Percentiles rank a stretch among this genome's conserved stretches.
phyloP scores from a whole-genome alignment of 2,888 invertebrate genomes.

The Dolomedes plantarius region DNA sequence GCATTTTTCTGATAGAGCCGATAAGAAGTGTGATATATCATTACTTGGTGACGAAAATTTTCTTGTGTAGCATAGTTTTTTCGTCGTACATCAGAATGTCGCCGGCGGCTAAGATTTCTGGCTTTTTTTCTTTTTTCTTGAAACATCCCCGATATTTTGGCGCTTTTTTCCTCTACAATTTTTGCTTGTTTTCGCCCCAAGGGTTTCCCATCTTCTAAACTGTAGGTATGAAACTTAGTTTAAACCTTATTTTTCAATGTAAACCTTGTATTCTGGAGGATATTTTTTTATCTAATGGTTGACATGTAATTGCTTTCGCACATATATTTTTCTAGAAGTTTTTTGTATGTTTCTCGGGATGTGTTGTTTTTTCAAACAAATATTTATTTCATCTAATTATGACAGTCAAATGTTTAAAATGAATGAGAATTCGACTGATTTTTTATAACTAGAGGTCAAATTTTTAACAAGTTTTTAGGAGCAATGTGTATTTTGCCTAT shows the following conservation, averaged over 20 bases:
- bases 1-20: constrained; percentile 47
- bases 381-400: too few relatives aligned
- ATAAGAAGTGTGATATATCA: constrained; percentile 62
- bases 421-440: too few relatives aligned
- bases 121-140: constrained; percentile 2
- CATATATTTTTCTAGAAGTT: neutral
- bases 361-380: too few relatives aligned
- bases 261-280: constrained; percentile 9
- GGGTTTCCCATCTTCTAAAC: constrained; percentile 31
- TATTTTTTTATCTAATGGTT: constrained; percentile 35
- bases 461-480: too few relatives aligned
- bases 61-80: constrained; percentile 33
- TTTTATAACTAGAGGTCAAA: too few relatives aligned
- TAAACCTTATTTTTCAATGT: constrained; percentile 1
- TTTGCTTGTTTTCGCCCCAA: constrained; percentile 26
- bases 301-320: constrained; percentile 56
- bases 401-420: too few relatives aligned
- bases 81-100: constrained; percentile 59
- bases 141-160: constrained; percentile 39
- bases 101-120: constrained; percentile 39
- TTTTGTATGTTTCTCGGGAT: neutral
- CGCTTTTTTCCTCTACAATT: constrained; percentile 23
- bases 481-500: too few relatives aligned
- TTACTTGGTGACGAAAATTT: constrained; percentile 55
- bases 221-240: constrained; percentile 8